These are phyloP conservation scores for Rhimphoctona megacephalus DNA, from an alignment of 2,888 invertebrate species.

Conservation along the genomic window DNA sequence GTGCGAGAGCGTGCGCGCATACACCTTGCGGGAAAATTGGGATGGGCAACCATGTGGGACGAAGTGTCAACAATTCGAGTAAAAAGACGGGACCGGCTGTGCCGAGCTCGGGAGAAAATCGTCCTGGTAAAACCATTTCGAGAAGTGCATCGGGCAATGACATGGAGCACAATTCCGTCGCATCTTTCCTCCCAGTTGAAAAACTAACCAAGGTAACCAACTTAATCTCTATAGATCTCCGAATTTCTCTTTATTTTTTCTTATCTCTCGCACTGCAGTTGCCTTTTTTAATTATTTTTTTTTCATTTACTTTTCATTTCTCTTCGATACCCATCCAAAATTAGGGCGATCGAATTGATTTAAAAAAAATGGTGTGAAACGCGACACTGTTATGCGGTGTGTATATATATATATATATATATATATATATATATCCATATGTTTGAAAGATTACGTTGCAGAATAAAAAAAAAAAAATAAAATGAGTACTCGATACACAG, in stretches of 20 bases:
- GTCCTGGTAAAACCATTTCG: conserved; percentile 85
- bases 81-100: conserved; percentile 72
- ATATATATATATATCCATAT: neutral
- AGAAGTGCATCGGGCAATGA: conserved; percentile 89
- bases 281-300: neutral
- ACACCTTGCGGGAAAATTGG: conserved; percentile 39
- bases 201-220: conserved; percentile 90
- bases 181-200: conserved; percentile 90
- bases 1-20: neutral
- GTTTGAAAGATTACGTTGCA: neutral
- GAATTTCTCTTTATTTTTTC: neutral
- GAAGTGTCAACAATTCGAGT: conserved; percentile 72
- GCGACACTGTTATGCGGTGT: neutral
- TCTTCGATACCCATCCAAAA: neutral
- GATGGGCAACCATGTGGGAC: conserved; percentile 80
- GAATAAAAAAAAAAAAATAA: neutral
- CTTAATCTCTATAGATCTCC: conserved; percentile 25
- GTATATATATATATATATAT: neutral
- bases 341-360: neutral
- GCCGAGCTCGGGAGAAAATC: conserved; percentile 66
- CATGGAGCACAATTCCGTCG: conserved; percentile 88
- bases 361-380: neutral
- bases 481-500: too few relatives aligned
- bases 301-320: neutral
- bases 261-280: neutral